Base-by-base conservation (phyloP, 2,888 invertebrate genomes). In the Pandemis corylana region DNA sequence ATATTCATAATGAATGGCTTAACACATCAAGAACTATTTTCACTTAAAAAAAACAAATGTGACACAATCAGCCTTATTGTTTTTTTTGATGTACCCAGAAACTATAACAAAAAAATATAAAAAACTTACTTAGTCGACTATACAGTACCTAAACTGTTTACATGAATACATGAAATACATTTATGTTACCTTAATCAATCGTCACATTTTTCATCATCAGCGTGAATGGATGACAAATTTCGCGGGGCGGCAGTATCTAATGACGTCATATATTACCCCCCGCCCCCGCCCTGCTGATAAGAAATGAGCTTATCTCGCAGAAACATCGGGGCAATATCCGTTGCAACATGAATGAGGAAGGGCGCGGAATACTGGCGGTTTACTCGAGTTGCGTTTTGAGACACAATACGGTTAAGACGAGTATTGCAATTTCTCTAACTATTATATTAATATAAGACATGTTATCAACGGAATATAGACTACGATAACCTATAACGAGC, bases 301-400 rank as follows among this genome's bases (percentile, higher is more conserved):
- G 88, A 87, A 84, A 89, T 89, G 88, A 83, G 87, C 87, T 87
- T 89, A 89, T 89, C 88, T 87, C 79, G 69, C 78, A 84, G 84
- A 87, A 82, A 87, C 86, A 89, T 89, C 83, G 81, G 78, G 76
- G 84, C 83, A 84, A 88, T 88, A 86, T 89, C 83, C 78, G 82
- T 75, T 82, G 84, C 83, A 83, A 78, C 81, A 80, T 77, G 80
- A 83, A 84, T 83, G 83, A 83, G 68, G 56, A 53, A 73, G 56
- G 59, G 64, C 56, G 64, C 56, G 56, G 10, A 10, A 13, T 66
- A 13, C 62, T 49, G 65, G 28, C 7, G 64, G 28, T 28, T 65
- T 65, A 65, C 46, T 46, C n/a, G 12, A 36, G 49, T 28, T 49
- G 44, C 65, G 28, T 15, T 6, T 42, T 15, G 20, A 65, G 13